Evolutionary conservation across 2,797 vertebrate genomes (phyloP).

Genomic region (Peromyscus eremicus): DNA sequence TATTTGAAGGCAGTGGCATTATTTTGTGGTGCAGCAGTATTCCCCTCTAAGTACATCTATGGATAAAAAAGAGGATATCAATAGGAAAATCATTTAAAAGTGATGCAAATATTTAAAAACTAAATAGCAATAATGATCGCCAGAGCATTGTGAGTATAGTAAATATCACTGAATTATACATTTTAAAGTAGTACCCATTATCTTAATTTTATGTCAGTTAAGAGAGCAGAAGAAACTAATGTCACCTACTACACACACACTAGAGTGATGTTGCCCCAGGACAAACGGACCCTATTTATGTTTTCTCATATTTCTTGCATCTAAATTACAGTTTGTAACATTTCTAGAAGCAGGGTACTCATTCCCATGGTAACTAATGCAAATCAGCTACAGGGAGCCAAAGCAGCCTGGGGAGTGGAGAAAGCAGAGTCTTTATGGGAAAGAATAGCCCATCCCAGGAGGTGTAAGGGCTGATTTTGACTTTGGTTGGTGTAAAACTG

Average conservation of each 20-base stretch:
- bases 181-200: slow-evolving; percentile 9
- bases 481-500: not conserved
- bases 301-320: slow-evolving; percentile 59
- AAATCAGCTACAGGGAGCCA: not conserved
- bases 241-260: not conserved
- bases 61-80: slow-evolving; percentile 16
- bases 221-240: slow-evolving; percentile 38
- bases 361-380: slow-evolving; percentile 48
- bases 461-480: not conserved
- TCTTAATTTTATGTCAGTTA: slow-evolving; percentile 23
- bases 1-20: slow-evolving; percentile 85
- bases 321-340: slow-evolving; percentile 3
- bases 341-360: not conserved
- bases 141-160: not conserved
- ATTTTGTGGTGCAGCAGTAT: slow-evolving; percentile 80
- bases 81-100: not conserved
- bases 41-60: slow-evolving; percentile 88
- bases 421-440: not conserved
- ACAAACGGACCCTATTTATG: not conserved
- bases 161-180: not conserved
- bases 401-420: not conserved
- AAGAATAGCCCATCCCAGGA: not conserved
- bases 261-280: not conserved
- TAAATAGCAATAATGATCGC: not conserved
- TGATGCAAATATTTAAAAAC: slow-evolving; percentile 56